Evolutionary conservation across 1,140 invertebrate genomes (phyloP).

Genomic region (Zaprionus nigranus): DNA sequence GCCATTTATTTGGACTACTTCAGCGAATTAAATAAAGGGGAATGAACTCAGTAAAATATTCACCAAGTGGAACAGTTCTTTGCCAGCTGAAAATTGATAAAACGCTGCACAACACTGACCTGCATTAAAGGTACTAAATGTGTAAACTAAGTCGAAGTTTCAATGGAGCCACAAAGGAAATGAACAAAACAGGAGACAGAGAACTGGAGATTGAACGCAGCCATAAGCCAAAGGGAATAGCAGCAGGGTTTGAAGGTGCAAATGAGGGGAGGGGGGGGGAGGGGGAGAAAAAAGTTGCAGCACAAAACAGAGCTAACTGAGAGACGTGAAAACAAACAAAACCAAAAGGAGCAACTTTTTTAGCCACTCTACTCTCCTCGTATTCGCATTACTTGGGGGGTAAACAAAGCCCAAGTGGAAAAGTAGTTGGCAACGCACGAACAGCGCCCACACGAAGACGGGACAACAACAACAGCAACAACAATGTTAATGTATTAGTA

Average conservation of each 20-base stretch:
- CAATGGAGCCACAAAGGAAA: constrained; percentile 66
- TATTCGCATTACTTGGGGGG: constrained; percentile 38
- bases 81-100: constrained; percentile 59
- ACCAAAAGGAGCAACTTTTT: constrained; percentile 58
- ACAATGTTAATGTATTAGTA: background rate
- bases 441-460: constrained; percentile 31
- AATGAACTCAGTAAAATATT: constrained; percentile 22
- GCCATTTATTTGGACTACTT: no score
- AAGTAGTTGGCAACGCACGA: constrained; percentile 65
- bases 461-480: constrained; percentile 16
- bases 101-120: constrained; percentile 63
- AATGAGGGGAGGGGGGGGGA: background rate
- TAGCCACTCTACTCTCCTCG: constrained; percentile 41
- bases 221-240: constrained; percentile 55
- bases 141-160: constrained; percentile 49
- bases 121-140: constrained; percentile 62
- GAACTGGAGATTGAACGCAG: constrained; percentile 51
- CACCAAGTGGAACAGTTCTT: constrained; percentile 36
- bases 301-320: constrained; percentile 70
- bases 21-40: background rate
- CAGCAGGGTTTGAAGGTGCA: background rate
- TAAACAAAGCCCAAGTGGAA: constrained; percentile 62
- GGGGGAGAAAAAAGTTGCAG: constrained; percentile 39
- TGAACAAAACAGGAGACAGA: constrained; percentile 60
- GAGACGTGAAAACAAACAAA: constrained; percentile 72